phyloP scores from a whole-genome alignment of 2,888 invertebrate genomes.

The Eupithecia pulchellata region DNA sequence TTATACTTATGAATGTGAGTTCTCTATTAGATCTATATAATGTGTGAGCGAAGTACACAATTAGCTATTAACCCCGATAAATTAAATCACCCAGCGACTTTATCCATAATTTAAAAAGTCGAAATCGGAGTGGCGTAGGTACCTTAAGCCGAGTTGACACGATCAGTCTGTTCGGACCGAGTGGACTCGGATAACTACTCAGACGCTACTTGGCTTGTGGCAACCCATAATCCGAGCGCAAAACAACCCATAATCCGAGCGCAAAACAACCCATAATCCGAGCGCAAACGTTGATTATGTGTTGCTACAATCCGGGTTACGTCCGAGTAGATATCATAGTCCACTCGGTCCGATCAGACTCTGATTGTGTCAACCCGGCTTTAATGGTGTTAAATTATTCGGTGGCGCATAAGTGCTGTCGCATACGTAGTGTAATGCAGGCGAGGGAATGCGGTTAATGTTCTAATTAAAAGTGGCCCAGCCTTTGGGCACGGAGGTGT shows the following conservation, averaged over 20 bases:
- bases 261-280: too few species aligned
- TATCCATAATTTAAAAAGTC: neutral
- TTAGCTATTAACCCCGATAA: neutral
- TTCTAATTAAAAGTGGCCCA: slow-evolving; percentile 78
- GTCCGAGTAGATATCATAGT: too few species aligned
- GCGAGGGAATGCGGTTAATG: slow-evolving; percentile 41
- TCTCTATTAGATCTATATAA: neutral
- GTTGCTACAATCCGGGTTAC: too few species aligned
- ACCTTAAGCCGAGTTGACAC: too few species aligned
- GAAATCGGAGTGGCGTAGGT: neutral
- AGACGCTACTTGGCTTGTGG: too few species aligned
- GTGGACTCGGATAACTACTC: too few species aligned
- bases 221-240: too few species aligned
- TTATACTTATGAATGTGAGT: neutral
- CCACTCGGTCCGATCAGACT: too few species aligned
- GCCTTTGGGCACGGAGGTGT: slow-evolving; percentile 67
- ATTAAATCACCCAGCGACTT: neutral
- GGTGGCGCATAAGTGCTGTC: neutral
- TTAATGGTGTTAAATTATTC: neutral
- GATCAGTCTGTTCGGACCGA: too few species aligned
- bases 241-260: too few species aligned
- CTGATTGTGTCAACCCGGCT: too few species aligned
- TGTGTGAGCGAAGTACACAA: neutral
- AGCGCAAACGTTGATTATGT: too few species aligned
- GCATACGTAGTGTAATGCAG: slow-evolving; percentile 1